A percentile compares a stretch with the other conserved stretches of the same genome.
Evolutionary conservation across 2,797 vertebrate genomes (phyloP).

Genomic region (Telmatherina bonti): DNA sequence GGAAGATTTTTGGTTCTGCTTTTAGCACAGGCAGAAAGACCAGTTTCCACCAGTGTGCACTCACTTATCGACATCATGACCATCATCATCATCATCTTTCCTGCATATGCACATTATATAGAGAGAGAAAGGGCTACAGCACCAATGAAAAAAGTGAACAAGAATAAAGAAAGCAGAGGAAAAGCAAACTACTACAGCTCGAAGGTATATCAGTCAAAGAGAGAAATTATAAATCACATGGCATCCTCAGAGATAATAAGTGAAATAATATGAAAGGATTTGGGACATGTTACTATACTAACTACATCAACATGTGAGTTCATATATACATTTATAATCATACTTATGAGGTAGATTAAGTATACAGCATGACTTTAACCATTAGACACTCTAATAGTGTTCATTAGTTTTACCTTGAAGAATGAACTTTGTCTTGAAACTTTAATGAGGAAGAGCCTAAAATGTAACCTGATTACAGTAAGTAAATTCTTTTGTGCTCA

Average conservation of each 20-base stretch:
- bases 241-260: background rate
- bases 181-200: background rate
- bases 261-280: background rate
- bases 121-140: constrained; percentile 26
- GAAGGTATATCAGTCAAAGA: background rate
- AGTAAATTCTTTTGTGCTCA: background rate
- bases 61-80: constrained; percentile 31
- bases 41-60: constrained; percentile 41
- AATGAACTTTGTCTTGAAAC: background rate
- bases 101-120: constrained; percentile 24
- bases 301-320: background rate
- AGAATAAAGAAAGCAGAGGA: background rate
- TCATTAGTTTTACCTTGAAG: background rate
- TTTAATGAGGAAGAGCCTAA: background rate
- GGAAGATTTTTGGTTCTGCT: constrained; percentile 47
- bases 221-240: background rate
- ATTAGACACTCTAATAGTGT: background rate
- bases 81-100: constrained; percentile 23
- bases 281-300: background rate
- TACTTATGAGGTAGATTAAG: background rate
- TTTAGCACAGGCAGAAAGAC: constrained; percentile 45
- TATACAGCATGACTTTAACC: background rate
- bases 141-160: background rate
- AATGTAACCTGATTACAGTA: background rate
- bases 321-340: background rate